Evolutionary conservation across 2,888 invertebrate species (phyloP).

Genomic region (Agrotis clavis): DNA sequence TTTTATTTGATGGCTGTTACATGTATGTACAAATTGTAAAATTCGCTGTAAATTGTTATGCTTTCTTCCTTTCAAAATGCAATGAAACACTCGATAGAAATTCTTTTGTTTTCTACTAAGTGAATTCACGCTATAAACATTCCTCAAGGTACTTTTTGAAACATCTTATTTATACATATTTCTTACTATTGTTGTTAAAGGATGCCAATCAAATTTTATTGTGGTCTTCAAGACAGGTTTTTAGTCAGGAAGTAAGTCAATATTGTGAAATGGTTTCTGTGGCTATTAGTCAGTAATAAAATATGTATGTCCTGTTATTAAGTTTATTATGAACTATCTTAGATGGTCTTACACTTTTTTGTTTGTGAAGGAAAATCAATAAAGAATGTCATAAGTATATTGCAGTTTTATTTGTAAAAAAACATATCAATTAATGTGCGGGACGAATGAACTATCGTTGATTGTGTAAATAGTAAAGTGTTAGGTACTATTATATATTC

Average conservation of each 20-base stretch:
- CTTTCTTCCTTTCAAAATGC: constrained; percentile 33
- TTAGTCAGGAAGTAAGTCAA: constrained; percentile 32
- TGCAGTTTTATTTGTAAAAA: constrained; percentile 64
- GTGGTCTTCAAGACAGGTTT: constrained; percentile 14
- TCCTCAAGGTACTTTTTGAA: constrained; percentile 43
- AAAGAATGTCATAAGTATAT: constrained; percentile 80
- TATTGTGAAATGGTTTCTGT: constrained; percentile 48
- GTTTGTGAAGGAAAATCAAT: constrained; percentile 89
- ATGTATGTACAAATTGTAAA: constrained; percentile 48
- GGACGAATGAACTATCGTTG: too few relatives aligned
- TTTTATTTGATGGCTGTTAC: constrained; percentile 35
- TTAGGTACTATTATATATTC: too few relatives aligned
- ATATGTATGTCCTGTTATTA: constrained; percentile 59
- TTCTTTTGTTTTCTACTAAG: constrained; percentile 19
- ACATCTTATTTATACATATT: constrained; percentile 29
- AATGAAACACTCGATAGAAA: constrained; percentile 21
- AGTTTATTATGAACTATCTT: constrained; percentile 57
- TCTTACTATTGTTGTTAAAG: constrained; percentile 20
- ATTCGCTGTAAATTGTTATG: constrained; percentile 31
- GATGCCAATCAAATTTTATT: constrained; percentile 22
- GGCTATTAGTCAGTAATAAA: constrained; percentile 42
- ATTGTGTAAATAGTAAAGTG: too few relatives aligned
- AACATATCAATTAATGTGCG: constrained; percentile 31
- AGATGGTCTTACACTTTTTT: constrained; percentile 62
- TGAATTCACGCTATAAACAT: constrained; percentile 42